Base-by-base conservation (phyloP, 2,888 invertebrate species). In the Zhuqinia jingwanae region DNA sequence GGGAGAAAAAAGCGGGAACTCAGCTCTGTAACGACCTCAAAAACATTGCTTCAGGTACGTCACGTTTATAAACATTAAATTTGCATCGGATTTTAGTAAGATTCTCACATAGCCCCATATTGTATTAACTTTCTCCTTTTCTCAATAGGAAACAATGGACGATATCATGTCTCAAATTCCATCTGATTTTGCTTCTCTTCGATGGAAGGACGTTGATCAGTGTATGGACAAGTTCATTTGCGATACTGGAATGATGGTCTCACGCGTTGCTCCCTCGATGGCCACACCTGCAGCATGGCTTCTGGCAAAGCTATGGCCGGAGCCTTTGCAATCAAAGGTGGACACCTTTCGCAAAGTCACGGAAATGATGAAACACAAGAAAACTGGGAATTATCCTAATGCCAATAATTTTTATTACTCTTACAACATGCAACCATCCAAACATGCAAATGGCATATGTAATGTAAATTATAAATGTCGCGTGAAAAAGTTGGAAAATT, bases 151-250 rank as follows among this genome's bases (percentile, higher is more conserved):
- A 82, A 90, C 90, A 0, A 77, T 91, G 42, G 88, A 89, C 15
- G 90, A 90, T n/a, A 90, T 91, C 17, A 88, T 90, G 75, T 27
- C 81, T 11, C 84, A 89, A 58, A 86, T 91, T n/a, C 90, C 90
- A 3, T 10, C 81, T 15, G 89, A 89, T 30, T 85, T 91, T 47
- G 56, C 88, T 13, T 70, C 65, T 11, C 27, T 90, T 13, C 80
- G 88, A 20, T 89, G 88, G 82, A 87, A 87, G 75, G 90, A 91
- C 20, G 89, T 90, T 1, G 89, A 90, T 50, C 80, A 83, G 11
- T 91, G 90, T 47, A 85, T 91, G 89, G 90, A 91, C 83, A 90
- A 90, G 76, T 90, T 91, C 47, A 87, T 91, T 68, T 91, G 90
- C 70, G 90, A 91, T 73, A 91, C 90, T 47, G 90, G 90, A 8